Evolutionary conservation across 2,888 invertebrate species (phyloP).

Genomic region (Matsumyia berberina): DNA sequence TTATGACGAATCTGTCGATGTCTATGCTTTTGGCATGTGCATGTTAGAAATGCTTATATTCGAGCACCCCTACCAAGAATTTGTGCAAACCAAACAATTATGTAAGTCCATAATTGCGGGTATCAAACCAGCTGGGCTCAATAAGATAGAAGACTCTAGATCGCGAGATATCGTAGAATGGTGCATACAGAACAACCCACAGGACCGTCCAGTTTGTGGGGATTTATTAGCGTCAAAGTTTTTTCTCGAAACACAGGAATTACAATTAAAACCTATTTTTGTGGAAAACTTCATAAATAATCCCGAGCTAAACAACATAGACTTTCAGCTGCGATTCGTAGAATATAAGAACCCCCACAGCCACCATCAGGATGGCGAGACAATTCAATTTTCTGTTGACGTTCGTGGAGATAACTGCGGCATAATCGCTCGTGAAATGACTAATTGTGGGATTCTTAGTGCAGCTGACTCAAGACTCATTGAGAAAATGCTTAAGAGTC

Average conservation of each 20-base stretch:
- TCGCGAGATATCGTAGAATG: slow-evolving; percentile 98
- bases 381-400: no score
- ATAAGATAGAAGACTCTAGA: slow-evolving; percentile 97
- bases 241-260: background rate
- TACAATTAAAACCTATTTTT: no score
- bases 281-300: no score
- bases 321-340: no score
- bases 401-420: no score
- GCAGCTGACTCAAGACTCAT: no score
- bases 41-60: slow-evolving; percentile 99
- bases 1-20: slow-evolving; percentile 99
- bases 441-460: no score
- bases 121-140: slow-evolving; percentile 96
- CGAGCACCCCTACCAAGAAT: slow-evolving; percentile 99
- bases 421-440: no score
- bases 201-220: slow-evolving; percentile 96
- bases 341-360: no score
- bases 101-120: slow-evolving; percentile 99
- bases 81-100: slow-evolving; percentile 98
- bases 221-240: slow-evolving; percentile 97
- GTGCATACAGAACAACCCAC: slow-evolving; percentile 94
- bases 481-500: no score
- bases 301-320: no score
- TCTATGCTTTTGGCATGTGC: slow-evolving; percentile 99
- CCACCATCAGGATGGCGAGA: no score